Evolutionary conservation across 2,797 vertebrate genomes (phyloP).

Genomic region (Pristis pectinata): DNA sequence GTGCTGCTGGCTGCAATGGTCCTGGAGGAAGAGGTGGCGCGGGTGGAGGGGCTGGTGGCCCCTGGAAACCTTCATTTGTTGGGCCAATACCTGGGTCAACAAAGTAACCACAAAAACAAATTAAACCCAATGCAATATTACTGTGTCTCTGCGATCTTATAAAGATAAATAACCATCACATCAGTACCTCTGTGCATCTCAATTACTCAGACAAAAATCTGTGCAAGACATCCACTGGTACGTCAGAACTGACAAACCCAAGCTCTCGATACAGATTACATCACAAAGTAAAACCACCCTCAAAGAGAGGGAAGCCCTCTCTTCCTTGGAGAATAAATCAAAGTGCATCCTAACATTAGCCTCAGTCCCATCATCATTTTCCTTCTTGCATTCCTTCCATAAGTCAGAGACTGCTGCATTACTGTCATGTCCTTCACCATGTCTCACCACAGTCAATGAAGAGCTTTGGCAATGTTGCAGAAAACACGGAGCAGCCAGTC

Average conservation of each 20-base stretch:
- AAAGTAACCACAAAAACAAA: constrained; percentile 20
- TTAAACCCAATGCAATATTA: background rate
- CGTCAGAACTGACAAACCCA: background rate
- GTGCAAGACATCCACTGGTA: background rate
- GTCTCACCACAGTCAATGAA: too few relatives aligned
- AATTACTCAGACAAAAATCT: background rate
- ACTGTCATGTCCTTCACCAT: too few relatives aligned
- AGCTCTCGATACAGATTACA: background rate
- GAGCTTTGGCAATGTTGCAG: too few relatives aligned
- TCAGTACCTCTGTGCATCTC: background rate
- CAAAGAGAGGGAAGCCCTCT: background rate
- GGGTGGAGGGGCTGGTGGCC: constrained; percentile 73
- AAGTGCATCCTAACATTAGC: too few relatives aligned
- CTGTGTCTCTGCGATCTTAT: background rate
- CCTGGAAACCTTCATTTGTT: constrained; percentile 60
- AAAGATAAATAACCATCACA: background rate
- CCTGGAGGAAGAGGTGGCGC: constrained; percentile 74
- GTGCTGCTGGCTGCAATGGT: constrained; percentile 71
- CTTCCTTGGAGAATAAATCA: too few relatives aligned
- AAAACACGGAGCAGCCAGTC: too few relatives aligned
- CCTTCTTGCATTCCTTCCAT: too few relatives aligned
- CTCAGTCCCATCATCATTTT: too few relatives aligned
- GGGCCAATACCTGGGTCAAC: constrained; percentile 32
- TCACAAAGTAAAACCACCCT: background rate
- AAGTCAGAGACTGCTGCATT: too few relatives aligned